Conservation (phyloP, 2,888 invertebrate species). For the Drosophila parthenogenetica region DNA sequence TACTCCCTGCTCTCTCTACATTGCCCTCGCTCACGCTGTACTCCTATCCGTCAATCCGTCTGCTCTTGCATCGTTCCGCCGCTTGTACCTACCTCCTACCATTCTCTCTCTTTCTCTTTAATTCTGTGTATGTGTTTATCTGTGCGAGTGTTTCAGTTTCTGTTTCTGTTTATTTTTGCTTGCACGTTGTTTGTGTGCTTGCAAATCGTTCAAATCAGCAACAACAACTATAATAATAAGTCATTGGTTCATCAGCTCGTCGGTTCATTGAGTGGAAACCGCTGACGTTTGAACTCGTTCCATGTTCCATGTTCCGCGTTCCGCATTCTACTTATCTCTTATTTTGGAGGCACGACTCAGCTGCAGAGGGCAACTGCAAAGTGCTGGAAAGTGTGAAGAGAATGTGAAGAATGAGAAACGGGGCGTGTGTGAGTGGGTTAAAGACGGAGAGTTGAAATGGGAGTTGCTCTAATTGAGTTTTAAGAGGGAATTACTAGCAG, state of each 20-base stretch:
- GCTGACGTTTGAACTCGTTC: constrained; percentile 46
- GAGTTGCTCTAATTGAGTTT: neutral
- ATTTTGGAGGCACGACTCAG: constrained; percentile 49
- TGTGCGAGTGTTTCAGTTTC: constrained; percentile 34
- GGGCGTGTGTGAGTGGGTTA: neutral
- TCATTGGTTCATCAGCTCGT: constrained; percentile 30
- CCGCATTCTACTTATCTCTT: constrained; percentile 5
- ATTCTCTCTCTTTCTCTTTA: constrained; percentile 20
- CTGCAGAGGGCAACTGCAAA: neutral
- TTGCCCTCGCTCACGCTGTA: neutral
- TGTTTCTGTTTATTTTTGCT: constrained; percentile 56
- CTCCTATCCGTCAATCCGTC: neutral
- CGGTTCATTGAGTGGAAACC: constrained; percentile 18
- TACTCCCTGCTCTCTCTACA: neutral
- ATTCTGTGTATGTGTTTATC: constrained; percentile 4
- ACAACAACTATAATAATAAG: constrained; percentile 22
- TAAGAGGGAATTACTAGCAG: neutral
- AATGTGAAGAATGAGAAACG: neutral
- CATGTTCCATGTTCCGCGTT: constrained; percentile 34
- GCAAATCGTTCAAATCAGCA: constrained; percentile 61
- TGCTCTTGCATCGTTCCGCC: neutral
- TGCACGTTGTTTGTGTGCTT: constrained; percentile 49
- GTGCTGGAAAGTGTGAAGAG: neutral
- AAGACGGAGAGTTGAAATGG: too few relatives aligned
- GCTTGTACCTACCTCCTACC: constrained; percentile 8